A percentile compares a stretch with the other conserved stretches of the same genome.
These are phyloP conservation scores for Castor canadensis DNA, from an alignment of 2,113 vertebrate species.

Conservation along the genomic window DNA sequence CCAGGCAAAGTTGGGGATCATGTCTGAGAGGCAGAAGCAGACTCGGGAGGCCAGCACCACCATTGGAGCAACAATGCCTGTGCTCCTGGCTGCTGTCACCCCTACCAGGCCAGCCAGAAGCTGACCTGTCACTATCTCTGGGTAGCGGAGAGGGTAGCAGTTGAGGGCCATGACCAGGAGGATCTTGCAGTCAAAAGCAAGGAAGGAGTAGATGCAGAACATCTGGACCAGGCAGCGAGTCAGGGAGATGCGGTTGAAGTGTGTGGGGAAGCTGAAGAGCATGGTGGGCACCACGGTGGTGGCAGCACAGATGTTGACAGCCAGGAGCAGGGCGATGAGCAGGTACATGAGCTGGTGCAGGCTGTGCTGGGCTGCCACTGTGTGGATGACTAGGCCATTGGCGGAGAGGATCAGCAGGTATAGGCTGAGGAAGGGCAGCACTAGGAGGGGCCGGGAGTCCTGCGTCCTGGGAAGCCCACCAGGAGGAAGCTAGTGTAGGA, in stretches of 20 bases:
- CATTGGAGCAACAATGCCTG: neutral
- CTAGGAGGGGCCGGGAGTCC: neutral
- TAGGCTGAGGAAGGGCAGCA: slow-evolving; percentile 51
- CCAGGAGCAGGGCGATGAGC: slow-evolving; percentile 84
- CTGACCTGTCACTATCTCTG: slow-evolving; percentile 45
- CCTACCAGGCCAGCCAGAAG: slow-evolving; percentile 28
- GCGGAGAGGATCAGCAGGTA: slow-evolving; percentile 18
- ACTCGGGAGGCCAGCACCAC: slow-evolving; percentile 64
- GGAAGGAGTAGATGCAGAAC: slow-evolving; percentile 86
- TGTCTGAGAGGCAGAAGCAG: slow-evolving; percentile 68
- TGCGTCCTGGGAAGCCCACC: slow-evolving; percentile 57
- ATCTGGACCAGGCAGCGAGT: slow-evolving; percentile 86
- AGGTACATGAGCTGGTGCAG: slow-evolving; percentile 86
- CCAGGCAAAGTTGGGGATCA: slow-evolving; percentile 77
- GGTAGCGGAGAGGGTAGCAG: slow-evolving; percentile 85
- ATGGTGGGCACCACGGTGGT: slow-evolving; percentile 80
- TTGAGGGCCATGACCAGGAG: slow-evolving; percentile 82
- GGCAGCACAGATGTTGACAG: slow-evolving; percentile 78
- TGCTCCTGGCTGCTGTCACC: slow-evolving; percentile 6
- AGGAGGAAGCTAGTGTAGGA: slow-evolving; percentile 67
- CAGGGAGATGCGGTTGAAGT: slow-evolving; percentile 79
- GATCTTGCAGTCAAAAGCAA: slow-evolving; percentile 75
- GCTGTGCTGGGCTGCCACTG: slow-evolving; percentile 55
- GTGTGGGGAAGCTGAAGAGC: slow-evolving; percentile 80
- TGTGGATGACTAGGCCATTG: slow-evolving; percentile 48